Evolutionary conservation across 2,888 invertebrate genomes (phyloP).

Genomic region (Ennomos fuscantarius): DNA sequence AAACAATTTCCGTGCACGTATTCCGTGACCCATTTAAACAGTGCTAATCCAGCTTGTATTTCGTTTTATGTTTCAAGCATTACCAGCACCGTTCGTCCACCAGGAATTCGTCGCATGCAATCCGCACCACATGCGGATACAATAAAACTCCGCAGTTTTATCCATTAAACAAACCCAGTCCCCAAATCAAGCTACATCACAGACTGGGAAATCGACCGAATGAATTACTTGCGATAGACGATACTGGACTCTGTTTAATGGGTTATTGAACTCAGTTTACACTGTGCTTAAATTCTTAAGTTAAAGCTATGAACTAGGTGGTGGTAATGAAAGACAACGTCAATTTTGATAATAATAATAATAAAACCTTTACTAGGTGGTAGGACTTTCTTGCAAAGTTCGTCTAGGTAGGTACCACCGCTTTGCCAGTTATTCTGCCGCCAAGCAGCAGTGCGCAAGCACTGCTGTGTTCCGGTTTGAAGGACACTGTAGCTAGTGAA

Average conservation of each 20-base stretch:
- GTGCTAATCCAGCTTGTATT: conserved; percentile 9
- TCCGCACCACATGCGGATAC: conserved; percentile 45
- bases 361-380: too few relatives aligned
- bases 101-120: conserved; percentile 42
- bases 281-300: background rate
- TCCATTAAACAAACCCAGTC: conserved; percentile 58
- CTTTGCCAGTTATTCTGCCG: too few relatives aligned
- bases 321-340: too few relatives aligned
- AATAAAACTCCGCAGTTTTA: conserved; percentile 49
- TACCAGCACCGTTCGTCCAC: conserved; percentile 26
- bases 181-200: conserved; percentile 45
- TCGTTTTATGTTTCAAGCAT: conserved; percentile 30
- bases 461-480: too few relatives aligned
- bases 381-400: too few relatives aligned
- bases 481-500: too few relatives aligned
- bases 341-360: too few relatives aligned
- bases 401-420: too few relatives aligned
- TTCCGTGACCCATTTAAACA: background rate
- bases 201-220: conserved; percentile 44
- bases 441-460: too few relatives aligned
- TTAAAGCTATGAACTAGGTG: background rate
- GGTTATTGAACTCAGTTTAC: background rate
- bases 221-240: conserved; percentile 31
- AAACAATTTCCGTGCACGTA: too few relatives aligned
- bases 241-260: background rate